Base-by-base conservation (phyloP, 2,113 vertebrate genomes). In the Bos javanicus region DNA sequence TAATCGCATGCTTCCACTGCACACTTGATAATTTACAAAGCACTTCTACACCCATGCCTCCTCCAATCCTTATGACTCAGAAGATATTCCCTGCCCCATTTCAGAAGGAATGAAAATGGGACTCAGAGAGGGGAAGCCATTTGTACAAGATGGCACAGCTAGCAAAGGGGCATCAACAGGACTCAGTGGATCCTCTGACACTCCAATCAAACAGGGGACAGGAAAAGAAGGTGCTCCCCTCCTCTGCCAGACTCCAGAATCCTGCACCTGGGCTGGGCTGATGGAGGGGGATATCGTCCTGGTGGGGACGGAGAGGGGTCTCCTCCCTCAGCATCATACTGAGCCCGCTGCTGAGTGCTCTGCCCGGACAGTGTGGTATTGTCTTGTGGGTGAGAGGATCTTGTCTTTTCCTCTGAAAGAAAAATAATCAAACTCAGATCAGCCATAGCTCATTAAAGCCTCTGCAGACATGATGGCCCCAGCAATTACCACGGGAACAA, bases 381-480 rank as follows among this genome's bases (percentile, higher is more conserved):
- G 95, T 97, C 82, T 98, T n/a, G 0, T 48, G n/a, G 81, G 30
- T 96, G 83, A 87, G 28, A 94, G 78, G 87, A 43, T 78, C 96
- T 26, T 91, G 85, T 87, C 95, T 97, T 92, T 87, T 95, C 59
- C 96, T 93, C 96, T 0, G 25, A 98, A 97, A 97, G 95, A 97
- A 97, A 98, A 98, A 97, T 95, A 98, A 97, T 95, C 98, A 96
- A 87, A 93, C 60, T 85, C 52, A 67, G 88, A 96, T 94, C 96
- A 94, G 78, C 97, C 86, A 85, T 67, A 92, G 84, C 97, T 98
- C 98, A 96, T 97, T 97, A 97, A 95, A 95, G 21, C 52, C 62
- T 95, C 94, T 91, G 89, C 95, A 97, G 98, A 98, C 98, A 94
- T 50, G 28, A 39, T 0, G 89, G 97, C 97, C 97, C 98, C 97